phyloP scores from a whole-genome alignment of 1,140 invertebrate species.

The Drosophila mojavensis region DNA sequence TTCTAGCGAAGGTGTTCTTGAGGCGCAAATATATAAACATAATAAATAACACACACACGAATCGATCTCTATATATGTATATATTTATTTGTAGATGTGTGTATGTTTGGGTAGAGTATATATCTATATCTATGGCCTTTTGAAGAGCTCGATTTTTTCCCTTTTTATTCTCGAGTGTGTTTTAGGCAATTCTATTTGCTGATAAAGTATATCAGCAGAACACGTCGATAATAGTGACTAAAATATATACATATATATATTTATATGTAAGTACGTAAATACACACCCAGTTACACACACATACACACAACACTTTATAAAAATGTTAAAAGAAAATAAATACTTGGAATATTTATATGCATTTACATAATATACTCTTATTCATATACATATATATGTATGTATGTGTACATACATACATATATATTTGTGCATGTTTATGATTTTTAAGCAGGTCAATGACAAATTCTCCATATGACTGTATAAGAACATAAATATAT shows the following conservation, averaged over 20 bases:
- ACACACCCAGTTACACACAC: slow-evolving; percentile 1
- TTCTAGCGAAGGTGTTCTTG: slow-evolving; percentile 53
- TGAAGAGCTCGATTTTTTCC: slow-evolving; percentile 23
- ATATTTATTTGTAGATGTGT: slow-evolving; percentile 17
- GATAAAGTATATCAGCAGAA: slow-evolving; percentile 46
- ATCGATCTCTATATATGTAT: slow-evolving; percentile 13
- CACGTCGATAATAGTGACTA: slow-evolving; percentile 31
- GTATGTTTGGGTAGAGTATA: not conserved
- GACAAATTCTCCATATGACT: slow-evolving; percentile 57
- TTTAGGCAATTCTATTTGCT: slow-evolving; percentile 29
- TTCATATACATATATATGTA: slow-evolving; percentile 8
- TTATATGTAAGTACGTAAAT: not conserved
- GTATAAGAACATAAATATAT: not conserved
- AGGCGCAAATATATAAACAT: slow-evolving; percentile 32
- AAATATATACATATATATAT: not conserved
- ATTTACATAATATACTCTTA: too few relatives aligned
- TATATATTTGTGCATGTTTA: slow-evolving; percentile 17
- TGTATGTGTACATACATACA: not conserved
- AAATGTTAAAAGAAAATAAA: slow-evolving; percentile 24
- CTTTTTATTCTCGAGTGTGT: slow-evolving; percentile 22
- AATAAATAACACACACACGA: slow-evolving; percentile 46
- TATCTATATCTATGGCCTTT: slow-evolving; percentile 18
- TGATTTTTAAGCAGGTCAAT: slow-evolving; percentile 62
- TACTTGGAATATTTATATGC: slow-evolving; percentile 6
- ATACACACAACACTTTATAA: slow-evolving; percentile 15